Evolutionary conservation across 2,113 vertebrate species (phyloP), one percentile per base, ranked within the genome.

Genomic region (Marmota monax): DNA sequence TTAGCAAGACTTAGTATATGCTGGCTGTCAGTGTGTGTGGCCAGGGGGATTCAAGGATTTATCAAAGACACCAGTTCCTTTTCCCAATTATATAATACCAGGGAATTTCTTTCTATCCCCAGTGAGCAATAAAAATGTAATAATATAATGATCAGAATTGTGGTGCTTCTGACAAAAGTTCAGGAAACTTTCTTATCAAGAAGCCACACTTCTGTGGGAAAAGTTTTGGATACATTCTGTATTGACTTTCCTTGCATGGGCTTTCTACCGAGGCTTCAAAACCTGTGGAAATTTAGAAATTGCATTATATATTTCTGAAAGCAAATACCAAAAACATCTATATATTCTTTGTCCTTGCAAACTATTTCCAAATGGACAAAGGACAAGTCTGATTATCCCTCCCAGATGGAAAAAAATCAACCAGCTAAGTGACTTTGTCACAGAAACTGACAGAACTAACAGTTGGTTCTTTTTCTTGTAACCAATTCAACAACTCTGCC

Each of bases 311-410:
- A 72, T 89, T 90, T 95, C 29, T 92, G 37, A 96, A 95, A 86
- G 25, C n/a, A 79, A 95, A 92, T 42, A 92, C 14, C 16, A 32
- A 17, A 84, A 93, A 80, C 13, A 86, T 39, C 67, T 84, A 90
- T 86, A 45, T 67, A 67, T 39, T 4, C 51, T 93, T 83, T 97
- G 45, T 78, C n/a, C 39, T 83, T n/a, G 87, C 34, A 90, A 90
- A 84, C 22, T 67, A 34, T 88, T 94, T 96, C 25, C 2, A 94
- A 92, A 84, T 39, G 45, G 37, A 25, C 67, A 90, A 97, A 96
- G 29, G 22, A 82, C 37, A 88, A 95, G 10, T 61, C 32, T 96
- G 27, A 56, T 88, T 67, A 77, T 67, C n/a, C 37, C 9, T 92
- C 73, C 12, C 76, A 76, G 6, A 90, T 25, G 37, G 51, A 88